Evolutionary conservation across 2,888 invertebrate species (phyloP), one percentile per base, ranked within the genome.

Genomic region (Colletes collaris): DNA sequence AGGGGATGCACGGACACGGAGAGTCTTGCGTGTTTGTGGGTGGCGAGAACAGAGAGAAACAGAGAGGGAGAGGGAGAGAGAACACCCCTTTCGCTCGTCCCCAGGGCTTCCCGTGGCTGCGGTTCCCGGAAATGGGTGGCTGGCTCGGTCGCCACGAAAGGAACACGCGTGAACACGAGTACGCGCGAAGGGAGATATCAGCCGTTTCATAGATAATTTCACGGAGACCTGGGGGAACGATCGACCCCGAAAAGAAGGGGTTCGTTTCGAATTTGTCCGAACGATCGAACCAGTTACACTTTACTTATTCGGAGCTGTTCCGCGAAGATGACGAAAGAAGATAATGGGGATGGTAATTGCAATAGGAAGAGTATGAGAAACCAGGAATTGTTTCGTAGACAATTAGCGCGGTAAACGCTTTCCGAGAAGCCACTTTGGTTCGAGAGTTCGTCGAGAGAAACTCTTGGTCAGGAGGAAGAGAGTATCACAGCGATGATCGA

Each of bases 41-140:
- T 69, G 77, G 73, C 49, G 65, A 60, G 64, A 77, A 11, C 44
- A 49, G 55, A 7, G 59, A 68, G 58, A 56, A 27, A 27, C 27
- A 27, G 44, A 60, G 77, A 73, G 55, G 44, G 56, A 71, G 63
- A 67, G 65, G 71, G 69, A 16, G 16, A 16, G 16, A 16, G 16
- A 16, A 16, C 16, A 76, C 82, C 83, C 83, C 82, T 81, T 79
- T 66, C 60, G 44, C 63, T 19, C 37, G 76, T 82, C 84, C 76
- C 81, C 53, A 62, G 73, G 79, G 79, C 76, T 78, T 80, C 75
- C 72, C 79, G 70, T 81, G 76, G 81, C 81, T 85, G 78, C 83
- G 87, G 88, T 91, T 91, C 91, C 90, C 86, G 91, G 91, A 91
- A 92, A 84, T 83, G 83, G 82, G 79, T 66, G 71, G 85, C 81